Base-by-base conservation (phyloP, 2,113 vertebrate genomes). In the Esox niger region DNA sequence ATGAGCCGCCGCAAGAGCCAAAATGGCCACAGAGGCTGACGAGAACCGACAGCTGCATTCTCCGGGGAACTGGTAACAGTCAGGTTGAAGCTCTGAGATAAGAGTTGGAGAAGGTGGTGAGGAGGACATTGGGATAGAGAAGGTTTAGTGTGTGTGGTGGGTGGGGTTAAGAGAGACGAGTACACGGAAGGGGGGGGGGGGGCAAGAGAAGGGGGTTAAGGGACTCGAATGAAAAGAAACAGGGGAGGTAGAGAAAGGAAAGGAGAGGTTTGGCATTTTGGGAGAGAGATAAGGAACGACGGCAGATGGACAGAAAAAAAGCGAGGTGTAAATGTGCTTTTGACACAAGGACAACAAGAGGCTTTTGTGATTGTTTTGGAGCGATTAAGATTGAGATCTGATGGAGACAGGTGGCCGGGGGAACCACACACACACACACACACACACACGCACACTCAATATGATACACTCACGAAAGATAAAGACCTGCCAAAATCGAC, bases 371-470 rank as follows among this genome's bases (percentile, higher is more conserved):
- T 52, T 52, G 47, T 52, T 23, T 9, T 23, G n/a, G 47, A 52
- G 7, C 1, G 47, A 52, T 52, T 52, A 6, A n/a, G n/a, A 20
- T 52, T 17, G 2, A 52, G 47, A 52, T 52, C 47, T 52, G 17
- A 20, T 23, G 47, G 47, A 20, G 5, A 20, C 47, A 52, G 47
- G 47, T 52, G 47, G 47, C n/a, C n/a, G 8, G 47, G 47, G n/a
- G 20, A 52, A 52, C 8, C 47, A n/a, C 64, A 66, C 33, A 43
- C 31, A 68, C 66, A 29, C 66, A 43, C 33, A 58, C 66, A 59
- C 33, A 60, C 66, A 60, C 30, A 20, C 68, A 52, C 59, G 32
- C 60, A 56, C 43, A 25, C 23, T 11, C 59, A 62, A 32, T n/a
- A 47, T 6, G 20, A 43, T 27, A 0, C 27, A 59, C 38, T 17